Base-by-base conservation (phyloP, 2,113 vertebrate genomes). In the Peromyscus leucopus region DNA sequence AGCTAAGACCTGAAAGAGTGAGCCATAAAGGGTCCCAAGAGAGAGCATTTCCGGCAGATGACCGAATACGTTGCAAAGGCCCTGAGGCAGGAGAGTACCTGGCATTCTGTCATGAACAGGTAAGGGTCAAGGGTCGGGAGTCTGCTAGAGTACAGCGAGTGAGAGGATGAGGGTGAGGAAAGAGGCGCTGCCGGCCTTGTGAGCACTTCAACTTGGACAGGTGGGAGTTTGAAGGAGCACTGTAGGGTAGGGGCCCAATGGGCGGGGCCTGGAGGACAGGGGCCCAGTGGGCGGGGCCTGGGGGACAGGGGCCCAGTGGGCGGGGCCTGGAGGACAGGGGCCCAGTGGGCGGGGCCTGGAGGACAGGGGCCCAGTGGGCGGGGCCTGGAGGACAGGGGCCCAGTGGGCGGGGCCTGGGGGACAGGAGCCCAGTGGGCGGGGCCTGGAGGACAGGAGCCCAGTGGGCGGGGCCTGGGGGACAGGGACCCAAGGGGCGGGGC, bases 1-100 rank as follows among this genome's bases (percentile, higher is more conserved):
- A 94, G 19, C 78, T 26, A 94, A 94, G 51, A 46, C 86, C 39
- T 46, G 90, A 69, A 90, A 91, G 89, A 76, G 84, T 2, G 89
- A 67, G 89, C 65, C 12, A 15, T 55, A 33, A 55, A 36, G 28
- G 22, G 42, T 7, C 48, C 26, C 2, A 8, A 19, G 22, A 26
- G 39, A 89, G 33, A 42, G 55, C n/a, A 3, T 84, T 85, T 42
- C n/a, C 19, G 17, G 48, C 31, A 59, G 76, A 46, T 33, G 71
- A 16, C 39, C 46, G 6, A 55, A 46, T 46, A 55, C 21, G 42
- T 8, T 8, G 13, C 93, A 71, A 94, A 71, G 91, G 79, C 61
- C 72, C 93, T 51, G 78, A 12, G 89, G 84, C 71, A 42, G 89
- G 67, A 22, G 1, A 3, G 78, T 57, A 28, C 46, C 80, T 16